phyloP scores from a whole-genome alignment of 2,888 invertebrate genomes.

The Acanthopleura granulata region DNA sequence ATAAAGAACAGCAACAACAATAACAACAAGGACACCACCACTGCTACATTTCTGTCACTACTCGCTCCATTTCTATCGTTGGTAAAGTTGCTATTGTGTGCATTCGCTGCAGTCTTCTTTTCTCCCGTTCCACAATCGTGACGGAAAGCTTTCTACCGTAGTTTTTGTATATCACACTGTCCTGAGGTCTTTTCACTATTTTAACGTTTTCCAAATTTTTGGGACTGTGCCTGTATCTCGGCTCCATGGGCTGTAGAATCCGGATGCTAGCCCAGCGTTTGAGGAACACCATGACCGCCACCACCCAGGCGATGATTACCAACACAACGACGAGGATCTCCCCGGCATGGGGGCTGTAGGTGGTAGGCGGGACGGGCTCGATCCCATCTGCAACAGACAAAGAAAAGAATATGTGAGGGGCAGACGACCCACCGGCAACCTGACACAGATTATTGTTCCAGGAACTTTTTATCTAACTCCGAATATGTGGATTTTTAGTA shows the following conservation, averaged over 20 bases:
- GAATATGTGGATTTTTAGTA: no score
- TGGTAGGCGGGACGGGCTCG: background rate
- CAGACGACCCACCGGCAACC: no score
- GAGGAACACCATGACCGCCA: conserved; percentile 62
- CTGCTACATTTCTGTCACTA: conserved; percentile 18
- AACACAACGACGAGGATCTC: conserved; percentile 53
- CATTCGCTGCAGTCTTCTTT: conserved; percentile 54
- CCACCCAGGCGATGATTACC: conserved; percentile 57
- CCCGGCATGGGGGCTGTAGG: conserved; percentile 41
- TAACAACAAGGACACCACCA: no score
- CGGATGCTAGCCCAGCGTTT: conserved; percentile 66
- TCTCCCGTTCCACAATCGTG: conserved; percentile 60
- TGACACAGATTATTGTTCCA: no score
- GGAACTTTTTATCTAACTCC: no score
- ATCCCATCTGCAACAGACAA: background rate
- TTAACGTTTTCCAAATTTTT: conserved; percentile 64
- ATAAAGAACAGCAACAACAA: no score
- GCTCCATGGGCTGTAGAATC: conserved; percentile 63
- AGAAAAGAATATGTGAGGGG: no score
- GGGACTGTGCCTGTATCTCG: conserved; percentile 60
- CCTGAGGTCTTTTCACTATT: conserved; percentile 65
- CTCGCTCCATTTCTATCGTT: conserved; percentile 51
- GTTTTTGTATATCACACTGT: conserved; percentile 67
- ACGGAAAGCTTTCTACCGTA: conserved; percentile 61
- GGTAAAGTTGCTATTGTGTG: conserved; percentile 57